A percentile compares a stretch with the other conserved stretches of the same genome.
Evolutionary conservation across 2,113 vertebrate species (phyloP).

Genomic region (Machaerirhynchus nigripectus): DNA sequence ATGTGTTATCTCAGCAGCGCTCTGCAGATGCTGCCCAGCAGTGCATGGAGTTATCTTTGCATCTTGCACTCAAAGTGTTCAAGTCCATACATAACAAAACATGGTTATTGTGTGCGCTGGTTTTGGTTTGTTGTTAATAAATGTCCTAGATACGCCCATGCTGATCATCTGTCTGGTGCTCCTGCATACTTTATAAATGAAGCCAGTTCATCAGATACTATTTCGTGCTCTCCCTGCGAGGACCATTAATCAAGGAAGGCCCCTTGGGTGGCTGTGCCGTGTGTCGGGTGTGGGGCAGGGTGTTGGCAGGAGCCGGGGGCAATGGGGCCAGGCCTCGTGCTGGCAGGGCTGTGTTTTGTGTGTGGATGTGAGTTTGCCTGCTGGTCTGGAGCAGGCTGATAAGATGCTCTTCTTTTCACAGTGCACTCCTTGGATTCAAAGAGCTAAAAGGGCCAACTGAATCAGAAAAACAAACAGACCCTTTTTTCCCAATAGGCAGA

Average conservation of each 20-base stretch:
- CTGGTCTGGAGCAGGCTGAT: conserved; percentile 88
- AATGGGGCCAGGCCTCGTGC: conserved; percentile 79
- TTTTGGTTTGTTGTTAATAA: conserved; percentile 54
- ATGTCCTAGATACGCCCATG: not conserved
- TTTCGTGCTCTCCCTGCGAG: conserved; percentile 41
- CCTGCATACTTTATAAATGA: conserved; percentile 36
- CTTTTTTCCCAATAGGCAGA: conserved; percentile 61
- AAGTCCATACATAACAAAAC: conserved; percentile 33
- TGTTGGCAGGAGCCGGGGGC: conserved; percentile 61
- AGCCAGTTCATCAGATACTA: not conserved
- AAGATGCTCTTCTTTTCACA: conserved; percentile 87
- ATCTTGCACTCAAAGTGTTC: not conserved
- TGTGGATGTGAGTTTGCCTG: conserved; percentile 81
- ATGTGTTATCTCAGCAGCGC: not conserved
- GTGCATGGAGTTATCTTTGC: not conserved
- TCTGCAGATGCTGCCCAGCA: not conserved
- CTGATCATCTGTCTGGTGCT: not conserved
- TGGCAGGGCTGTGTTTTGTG: conserved; percentile 81
- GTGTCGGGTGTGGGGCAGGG: conserved; percentile 49
- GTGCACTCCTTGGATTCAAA: conserved; percentile 72
- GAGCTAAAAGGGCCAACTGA: conserved; percentile 74
- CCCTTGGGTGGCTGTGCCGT: conserved; percentile 27
- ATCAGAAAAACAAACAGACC: conserved; percentile 83
- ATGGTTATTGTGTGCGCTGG: not conserved
- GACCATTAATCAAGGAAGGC: not conserved